Percentiles rank a stretch among this genome's conserved stretches.
Evolutionary conservation across 1,140 invertebrate species (phyloP).

Genomic region (Mylabris phalerata): DNA sequence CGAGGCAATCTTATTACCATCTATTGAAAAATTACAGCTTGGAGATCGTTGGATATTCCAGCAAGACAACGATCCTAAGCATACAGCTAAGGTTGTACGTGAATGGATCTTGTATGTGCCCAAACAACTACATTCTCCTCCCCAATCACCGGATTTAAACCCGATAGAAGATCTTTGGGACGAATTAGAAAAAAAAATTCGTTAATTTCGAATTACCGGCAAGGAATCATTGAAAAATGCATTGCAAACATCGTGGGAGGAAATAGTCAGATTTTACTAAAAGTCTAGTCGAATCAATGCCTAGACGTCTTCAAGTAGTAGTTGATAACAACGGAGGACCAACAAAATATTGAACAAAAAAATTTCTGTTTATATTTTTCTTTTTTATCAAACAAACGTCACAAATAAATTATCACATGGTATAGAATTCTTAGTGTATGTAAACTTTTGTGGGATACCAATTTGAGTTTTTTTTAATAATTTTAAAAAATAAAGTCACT

Average conservation of each 20-base stretch:
- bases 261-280: background rate
- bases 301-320: too few species aligned
- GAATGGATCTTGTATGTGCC: background rate
- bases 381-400: too few species aligned
- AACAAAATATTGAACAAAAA: too few species aligned
- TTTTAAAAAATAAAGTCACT: too few species aligned
- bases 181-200: slow-evolving; percentile 25
- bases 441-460: too few species aligned
- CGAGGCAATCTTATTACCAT: too few species aligned
- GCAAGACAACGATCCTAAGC: slow-evolving; percentile 5
- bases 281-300: background rate
- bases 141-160: slow-evolving; percentile 38
- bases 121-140: slow-evolving; percentile 21
- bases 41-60: slow-evolving; percentile 9
- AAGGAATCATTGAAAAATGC: slow-evolving; percentile 7
- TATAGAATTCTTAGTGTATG: too few species aligned
- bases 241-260: slow-evolving; percentile 15
- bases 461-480: too few species aligned
- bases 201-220: slow-evolving; percentile 7
- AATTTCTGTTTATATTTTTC: too few species aligned
- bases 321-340: too few species aligned
- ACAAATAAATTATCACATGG: too few species aligned
- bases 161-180: slow-evolving; percentile 36
- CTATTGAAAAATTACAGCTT: slow-evolving; percentile 4
- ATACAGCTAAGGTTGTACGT: background rate